Conservation (phyloP, 2,113 vertebrate species). For the Phalacrocorax pelagicus region DNA sequence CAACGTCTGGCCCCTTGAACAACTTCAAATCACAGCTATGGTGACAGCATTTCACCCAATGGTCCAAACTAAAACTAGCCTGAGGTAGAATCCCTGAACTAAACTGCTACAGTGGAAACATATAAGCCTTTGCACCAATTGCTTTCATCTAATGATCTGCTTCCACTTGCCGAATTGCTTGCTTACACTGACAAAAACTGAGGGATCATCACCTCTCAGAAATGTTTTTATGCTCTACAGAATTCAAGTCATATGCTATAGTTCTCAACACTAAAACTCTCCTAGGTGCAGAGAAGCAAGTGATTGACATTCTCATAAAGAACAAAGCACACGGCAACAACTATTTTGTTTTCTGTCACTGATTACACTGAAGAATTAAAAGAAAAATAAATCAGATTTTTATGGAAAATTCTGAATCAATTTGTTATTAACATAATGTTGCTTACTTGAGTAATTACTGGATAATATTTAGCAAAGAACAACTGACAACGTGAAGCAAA, state of each 20-base stretch:
- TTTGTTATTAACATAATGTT: constrained; percentile 19
- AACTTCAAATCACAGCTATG: neutral
- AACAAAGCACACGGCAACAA: constrained; percentile 43
- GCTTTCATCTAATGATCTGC: neutral
- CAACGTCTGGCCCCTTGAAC: neutral
- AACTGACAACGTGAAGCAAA: neutral
- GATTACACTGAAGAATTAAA: neutral
- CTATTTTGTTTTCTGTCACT: constrained; percentile 31
- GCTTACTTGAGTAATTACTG: neutral
- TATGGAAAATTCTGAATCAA: constrained; percentile 14
- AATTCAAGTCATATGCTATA: constrained; percentile 1
- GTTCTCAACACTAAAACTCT: constrained; percentile 14
- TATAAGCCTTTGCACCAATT: neutral
- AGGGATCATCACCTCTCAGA: neutral
- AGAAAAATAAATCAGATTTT: constrained; percentile 12
- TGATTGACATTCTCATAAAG: constrained; percentile 34
- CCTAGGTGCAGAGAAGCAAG: neutral
- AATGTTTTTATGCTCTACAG: neutral
- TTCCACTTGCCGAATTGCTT: neutral
- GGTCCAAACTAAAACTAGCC: neutral
- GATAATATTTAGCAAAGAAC: constrained; percentile 25
- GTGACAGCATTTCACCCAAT: neutral
- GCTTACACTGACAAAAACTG: neutral
- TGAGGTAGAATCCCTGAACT: neutral
- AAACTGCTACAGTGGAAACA: neutral